Conservation (phyloP, 2,888 invertebrate genomes). For the Uropetala carovei region DNA sequence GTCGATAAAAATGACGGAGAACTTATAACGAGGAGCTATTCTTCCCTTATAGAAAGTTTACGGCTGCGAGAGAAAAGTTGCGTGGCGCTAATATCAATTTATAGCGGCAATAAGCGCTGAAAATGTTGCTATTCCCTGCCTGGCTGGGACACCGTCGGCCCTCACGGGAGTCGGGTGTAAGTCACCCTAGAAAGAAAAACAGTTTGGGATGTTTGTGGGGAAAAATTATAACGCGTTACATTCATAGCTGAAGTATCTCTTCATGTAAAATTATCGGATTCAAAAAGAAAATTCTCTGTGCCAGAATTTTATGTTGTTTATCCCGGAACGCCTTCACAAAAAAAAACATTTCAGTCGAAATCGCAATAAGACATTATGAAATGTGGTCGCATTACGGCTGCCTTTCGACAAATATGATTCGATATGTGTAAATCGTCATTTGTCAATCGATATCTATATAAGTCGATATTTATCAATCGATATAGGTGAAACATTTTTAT, state of each 20-base stretch:
- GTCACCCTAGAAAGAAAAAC: neutral
- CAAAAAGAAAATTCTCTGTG: neutral
- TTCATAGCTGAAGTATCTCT: neutral
- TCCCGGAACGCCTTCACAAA: neutral
- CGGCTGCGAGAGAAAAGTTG: neutral
- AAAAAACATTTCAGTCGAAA: no score
- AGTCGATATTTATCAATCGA: no score
- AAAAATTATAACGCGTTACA: neutral
- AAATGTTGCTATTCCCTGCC: neutral
- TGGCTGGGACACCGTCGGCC: neutral
- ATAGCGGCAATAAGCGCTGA: neutral
- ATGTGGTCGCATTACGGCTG: no score
- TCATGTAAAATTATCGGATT: neutral
- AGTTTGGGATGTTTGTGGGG: neutral
- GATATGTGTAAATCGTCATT: no score
- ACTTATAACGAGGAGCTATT: conserved; percentile 12
- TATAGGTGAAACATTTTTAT: no score
- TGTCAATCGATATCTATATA: no score
- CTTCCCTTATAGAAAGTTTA: neutral
- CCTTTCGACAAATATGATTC: no score
- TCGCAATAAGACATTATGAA: no score
- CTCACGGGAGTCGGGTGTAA: neutral
- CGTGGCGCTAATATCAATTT: neutral
- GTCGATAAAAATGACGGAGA: neutral
- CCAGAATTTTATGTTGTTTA: neutral